Evolutionary conservation across 2,888 invertebrate species (phyloP).

Genomic region (Ormyrus rosae): DNA sequence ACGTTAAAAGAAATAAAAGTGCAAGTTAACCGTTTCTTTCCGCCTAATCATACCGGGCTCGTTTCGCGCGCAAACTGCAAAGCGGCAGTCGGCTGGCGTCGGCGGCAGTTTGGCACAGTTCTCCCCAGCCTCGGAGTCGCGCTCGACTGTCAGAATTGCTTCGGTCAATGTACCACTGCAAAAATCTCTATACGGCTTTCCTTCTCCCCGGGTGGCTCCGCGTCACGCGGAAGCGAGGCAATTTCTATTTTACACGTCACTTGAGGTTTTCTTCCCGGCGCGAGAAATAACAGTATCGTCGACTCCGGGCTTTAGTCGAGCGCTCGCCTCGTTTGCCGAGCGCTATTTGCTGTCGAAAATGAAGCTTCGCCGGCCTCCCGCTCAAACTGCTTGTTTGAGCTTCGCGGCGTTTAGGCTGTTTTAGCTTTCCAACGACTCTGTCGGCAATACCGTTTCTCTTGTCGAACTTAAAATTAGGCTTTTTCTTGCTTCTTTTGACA

Average conservation of each 20-base stretch:
- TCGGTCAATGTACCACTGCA: constrained; percentile 31
- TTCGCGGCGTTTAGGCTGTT: neutral
- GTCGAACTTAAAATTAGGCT: too few relatives aligned
- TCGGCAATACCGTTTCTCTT: too few relatives aligned
- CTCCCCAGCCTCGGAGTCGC: neutral
- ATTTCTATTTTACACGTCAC: constrained; percentile 34
- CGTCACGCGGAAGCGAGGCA: neutral
- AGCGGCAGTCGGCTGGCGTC: neutral
- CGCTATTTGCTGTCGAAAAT: too few relatives aligned
- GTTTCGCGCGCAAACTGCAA: neutral
- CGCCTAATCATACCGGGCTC: too few relatives aligned
- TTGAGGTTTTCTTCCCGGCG: constrained; percentile 1
- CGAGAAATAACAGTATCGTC: neutral
- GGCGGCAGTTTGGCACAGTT: constrained; percentile 23
- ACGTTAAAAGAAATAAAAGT: too few relatives aligned
- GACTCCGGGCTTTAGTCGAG: neutral
- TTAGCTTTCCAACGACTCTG: too few relatives aligned
- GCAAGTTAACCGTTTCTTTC: too few relatives aligned
- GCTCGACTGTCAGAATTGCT: constrained; percentile 21
- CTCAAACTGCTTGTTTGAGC: too few relatives aligned
- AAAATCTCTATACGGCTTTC: neutral
- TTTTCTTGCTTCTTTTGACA: too few relatives aligned
- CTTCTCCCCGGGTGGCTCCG: neutral
- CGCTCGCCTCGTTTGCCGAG: constrained; percentile 24
- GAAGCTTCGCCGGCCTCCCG: too few relatives aligned